phyloP scores from a whole-genome alignment of 1,140 invertebrate genomes.

The Heliconius melpomene region DNA sequence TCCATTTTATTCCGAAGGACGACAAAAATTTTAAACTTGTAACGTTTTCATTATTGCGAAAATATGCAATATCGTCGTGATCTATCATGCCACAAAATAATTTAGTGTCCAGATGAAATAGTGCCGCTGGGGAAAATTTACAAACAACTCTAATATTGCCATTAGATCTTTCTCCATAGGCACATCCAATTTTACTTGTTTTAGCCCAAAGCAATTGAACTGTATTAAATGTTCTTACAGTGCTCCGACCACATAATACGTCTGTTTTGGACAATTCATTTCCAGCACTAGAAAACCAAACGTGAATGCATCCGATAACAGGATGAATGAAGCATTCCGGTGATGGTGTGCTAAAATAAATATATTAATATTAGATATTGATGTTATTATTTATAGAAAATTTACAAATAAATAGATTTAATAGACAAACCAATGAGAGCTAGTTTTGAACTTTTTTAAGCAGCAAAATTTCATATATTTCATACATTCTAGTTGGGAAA shows the following conservation, averaged over 20 bases:
- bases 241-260: constrained; percentile 60
- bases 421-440: constrained; percentile 49
- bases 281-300: constrained; percentile 66
- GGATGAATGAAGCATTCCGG: constrained; percentile 62
- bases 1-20: constrained; percentile 47
- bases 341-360: constrained; percentile 56
- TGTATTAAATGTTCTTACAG: constrained; percentile 54
- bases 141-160: constrained; percentile 68
- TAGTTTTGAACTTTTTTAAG: constrained; percentile 33
- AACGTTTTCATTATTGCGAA: constrained; percentile 39
- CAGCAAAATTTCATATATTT: constrained; percentile 65
- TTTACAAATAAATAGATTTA: background rate
- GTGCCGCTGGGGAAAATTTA: constrained; percentile 68
- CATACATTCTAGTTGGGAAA: constrained; percentile 67
- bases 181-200: constrained; percentile 69
- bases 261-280: constrained; percentile 50
- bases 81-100: constrained; percentile 65
- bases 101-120: constrained; percentile 57
- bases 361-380: background rate
- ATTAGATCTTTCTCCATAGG: constrained; percentile 51
- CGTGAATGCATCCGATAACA: constrained; percentile 65
- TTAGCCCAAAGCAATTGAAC: constrained; percentile 68
- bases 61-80: constrained; percentile 41
- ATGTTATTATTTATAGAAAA: background rate
- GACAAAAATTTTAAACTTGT: constrained; percentile 42